phyloP scores from a whole-genome alignment of 2,113 vertebrate species.

The Neolamprologus tretocephalus region DNA sequence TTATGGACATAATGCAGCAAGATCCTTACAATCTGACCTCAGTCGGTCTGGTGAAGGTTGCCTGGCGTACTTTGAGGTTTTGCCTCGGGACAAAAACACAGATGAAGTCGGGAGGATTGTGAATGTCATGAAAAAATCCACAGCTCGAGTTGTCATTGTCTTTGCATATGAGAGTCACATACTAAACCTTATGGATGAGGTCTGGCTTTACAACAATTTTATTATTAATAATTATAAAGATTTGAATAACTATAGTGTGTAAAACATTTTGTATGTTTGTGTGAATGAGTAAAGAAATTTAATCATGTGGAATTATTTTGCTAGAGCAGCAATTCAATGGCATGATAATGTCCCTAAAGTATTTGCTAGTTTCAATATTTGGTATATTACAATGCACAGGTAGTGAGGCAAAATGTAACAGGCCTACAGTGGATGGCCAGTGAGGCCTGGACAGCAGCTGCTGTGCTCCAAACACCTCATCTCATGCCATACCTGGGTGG shows the following conservation, averaged over 20 bases:
- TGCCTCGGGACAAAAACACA: neutral
- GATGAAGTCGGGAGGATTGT: neutral
- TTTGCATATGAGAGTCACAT: neutral
- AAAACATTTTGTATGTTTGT: neutral
- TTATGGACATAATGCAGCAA: conserved; percentile 1
- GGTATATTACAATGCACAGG: neutral
- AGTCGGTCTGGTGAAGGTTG: neutral
- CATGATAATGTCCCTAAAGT: neutral
- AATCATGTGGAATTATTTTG: neutral
- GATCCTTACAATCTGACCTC: conserved; percentile 2
- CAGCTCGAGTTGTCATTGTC: conserved; percentile 9
- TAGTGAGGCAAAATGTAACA: neutral
- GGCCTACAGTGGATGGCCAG: neutral
- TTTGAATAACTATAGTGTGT: neutral
- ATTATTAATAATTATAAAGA: neutral
- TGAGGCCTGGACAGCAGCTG: conserved; percentile 36
- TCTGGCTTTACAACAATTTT: neutral
- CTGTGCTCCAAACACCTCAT: conserved; percentile 9
- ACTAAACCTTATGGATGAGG: neutral
- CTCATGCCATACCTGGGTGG: conserved; percentile 57
- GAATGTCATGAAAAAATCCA: neutral
- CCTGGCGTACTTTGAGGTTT: conserved; percentile 25
- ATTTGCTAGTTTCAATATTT: neutral
- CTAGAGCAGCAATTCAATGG: neutral
- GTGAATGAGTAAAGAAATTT: neutral